Conservation (phyloP, 2,113 vertebrate species). For the Propithecus coquereli region DNA sequence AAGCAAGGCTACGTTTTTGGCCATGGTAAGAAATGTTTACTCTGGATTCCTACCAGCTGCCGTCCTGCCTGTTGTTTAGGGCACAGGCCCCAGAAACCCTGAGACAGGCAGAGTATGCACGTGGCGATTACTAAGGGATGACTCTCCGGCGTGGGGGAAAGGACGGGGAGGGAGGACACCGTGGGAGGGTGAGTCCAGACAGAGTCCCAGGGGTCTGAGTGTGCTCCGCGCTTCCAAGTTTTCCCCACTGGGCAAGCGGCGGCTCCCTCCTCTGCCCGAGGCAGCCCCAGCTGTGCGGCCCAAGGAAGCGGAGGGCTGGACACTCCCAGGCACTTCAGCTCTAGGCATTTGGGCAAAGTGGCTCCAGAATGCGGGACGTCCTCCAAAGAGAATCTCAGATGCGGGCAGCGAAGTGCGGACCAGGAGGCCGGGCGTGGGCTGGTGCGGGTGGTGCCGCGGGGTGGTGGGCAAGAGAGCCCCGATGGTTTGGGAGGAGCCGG, state of each 20-base stretch:
- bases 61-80: not conserved
- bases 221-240: rapidly evolving
- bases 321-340: no score
- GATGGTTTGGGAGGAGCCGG: no score
- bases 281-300: not conserved
- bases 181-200: rapidly evolving
- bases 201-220: not conserved
- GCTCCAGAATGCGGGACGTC: not conserved
- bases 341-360: not conserved
- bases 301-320: no score
- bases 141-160: rapidly evolving
- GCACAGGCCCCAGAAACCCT: not conserved
- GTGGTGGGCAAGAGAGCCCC: no score
- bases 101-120: not conserved
- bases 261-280: not conserved
- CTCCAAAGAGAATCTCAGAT: not conserved
- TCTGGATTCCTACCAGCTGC: not conserved
- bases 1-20: rapidly evolving
- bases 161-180: rapidly evolving
- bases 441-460: no score
- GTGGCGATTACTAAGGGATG: rapidly evolving
- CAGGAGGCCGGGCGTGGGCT: rapidly evolving
- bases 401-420: rapidly evolving
- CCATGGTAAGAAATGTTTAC: not conserved
- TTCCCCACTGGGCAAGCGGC: not conserved